Percentiles rank a stretch among this genome's conserved stretches.
These are phyloP conservation scores for Falco columbarius DNA, from an alignment of 2,797 vertebrate genomes.

Conservation along the genomic window DNA sequence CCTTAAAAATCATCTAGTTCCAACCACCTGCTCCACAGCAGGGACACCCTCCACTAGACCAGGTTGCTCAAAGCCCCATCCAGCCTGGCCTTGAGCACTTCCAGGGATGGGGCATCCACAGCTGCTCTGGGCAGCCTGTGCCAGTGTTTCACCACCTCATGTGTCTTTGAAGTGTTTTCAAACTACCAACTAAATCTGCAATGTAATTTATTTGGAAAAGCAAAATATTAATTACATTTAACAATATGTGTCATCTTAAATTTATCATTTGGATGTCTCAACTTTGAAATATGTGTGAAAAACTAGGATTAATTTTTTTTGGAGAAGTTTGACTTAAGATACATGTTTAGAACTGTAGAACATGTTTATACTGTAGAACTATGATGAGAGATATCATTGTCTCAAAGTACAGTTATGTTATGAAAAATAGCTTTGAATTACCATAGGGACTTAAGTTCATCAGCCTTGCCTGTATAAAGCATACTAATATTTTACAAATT, in stretches of 20 bases:
- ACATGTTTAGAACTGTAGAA: not conserved
- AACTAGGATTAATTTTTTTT: not conserved
- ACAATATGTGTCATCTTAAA: not conserved
- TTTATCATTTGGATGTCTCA: not conserved
- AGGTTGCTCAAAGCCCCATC: not conserved
- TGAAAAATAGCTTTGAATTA: not conserved
- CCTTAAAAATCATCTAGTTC: not conserved
- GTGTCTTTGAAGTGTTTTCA: not conserved
- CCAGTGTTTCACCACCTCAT: too few species aligned
- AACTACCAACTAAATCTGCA: not conserved
- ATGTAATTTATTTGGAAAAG: not conserved
- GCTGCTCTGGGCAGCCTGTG: too few species aligned
- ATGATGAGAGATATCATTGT: not conserved
- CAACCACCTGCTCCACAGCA: not conserved
- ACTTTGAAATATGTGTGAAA: not conserved
- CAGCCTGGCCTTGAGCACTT: too few species aligned
- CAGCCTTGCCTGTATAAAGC: not conserved
- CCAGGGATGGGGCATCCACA: too few species aligned
- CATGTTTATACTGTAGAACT: not conserved
- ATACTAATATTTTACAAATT: not conserved
- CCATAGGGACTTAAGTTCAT: not conserved
- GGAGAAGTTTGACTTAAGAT: not conserved
- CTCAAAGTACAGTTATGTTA: not conserved
- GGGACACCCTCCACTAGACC: too few species aligned
- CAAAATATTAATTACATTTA: not conserved